phyloP scores from a whole-genome alignment of 2,113 vertebrate genomes.

The Amphiprion percula region DNA sequence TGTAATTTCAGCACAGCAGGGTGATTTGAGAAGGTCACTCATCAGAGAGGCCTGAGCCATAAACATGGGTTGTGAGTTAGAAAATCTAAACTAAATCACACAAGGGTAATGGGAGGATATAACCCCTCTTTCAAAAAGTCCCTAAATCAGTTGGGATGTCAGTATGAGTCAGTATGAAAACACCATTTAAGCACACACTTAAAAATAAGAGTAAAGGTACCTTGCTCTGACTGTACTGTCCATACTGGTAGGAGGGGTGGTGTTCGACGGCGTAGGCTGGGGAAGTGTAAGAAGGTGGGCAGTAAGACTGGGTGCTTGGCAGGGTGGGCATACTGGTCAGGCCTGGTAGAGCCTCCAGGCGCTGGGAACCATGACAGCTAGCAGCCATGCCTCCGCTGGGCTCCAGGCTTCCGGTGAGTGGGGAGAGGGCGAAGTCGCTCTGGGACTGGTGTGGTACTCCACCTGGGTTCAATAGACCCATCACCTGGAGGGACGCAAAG shows the following conservation, averaged over 20 bases:
- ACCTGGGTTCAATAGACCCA: slow-evolving; percentile 96
- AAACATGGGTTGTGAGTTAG: slow-evolving; percentile 48
- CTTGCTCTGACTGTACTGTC: slow-evolving; percentile 99
- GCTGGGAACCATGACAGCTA: slow-evolving; percentile 94
- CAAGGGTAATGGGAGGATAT: slow-evolving; percentile 21
- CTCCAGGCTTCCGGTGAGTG: slow-evolving; percentile 94
- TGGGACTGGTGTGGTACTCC: slow-evolving; percentile 97
- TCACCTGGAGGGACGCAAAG: slow-evolving; percentile 86
- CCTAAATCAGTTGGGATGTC: slow-evolving; percentile 33
- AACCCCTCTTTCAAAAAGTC: slow-evolving; percentile 12
- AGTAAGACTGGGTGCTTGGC: slow-evolving; percentile 96
- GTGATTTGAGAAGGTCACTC: slow-evolving; percentile 75
- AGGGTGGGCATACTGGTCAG: slow-evolving; percentile 87
- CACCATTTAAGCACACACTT: neutral
- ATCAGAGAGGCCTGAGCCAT: slow-evolving; percentile 71
- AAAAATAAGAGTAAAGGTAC: slow-evolving; percentile 52
- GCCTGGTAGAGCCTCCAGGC: slow-evolving; percentile 93
- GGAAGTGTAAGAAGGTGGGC: slow-evolving; percentile 94
- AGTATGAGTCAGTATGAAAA: slow-evolving; percentile 21
- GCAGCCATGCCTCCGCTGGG: slow-evolving; percentile 94
- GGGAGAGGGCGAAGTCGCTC: slow-evolving; percentile 96
- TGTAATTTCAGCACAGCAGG: slow-evolving; percentile 63
- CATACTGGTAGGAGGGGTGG: slow-evolving; percentile 96
- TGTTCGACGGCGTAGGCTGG: slow-evolving; percentile 96
- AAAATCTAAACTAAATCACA: slow-evolving; percentile 47